Percentiles rank a stretch among this genome's conserved stretches.
Evolutionary conservation across 1,140 invertebrate genomes (phyloP).

Genomic region (Paraescarpia echinospica): DNA sequence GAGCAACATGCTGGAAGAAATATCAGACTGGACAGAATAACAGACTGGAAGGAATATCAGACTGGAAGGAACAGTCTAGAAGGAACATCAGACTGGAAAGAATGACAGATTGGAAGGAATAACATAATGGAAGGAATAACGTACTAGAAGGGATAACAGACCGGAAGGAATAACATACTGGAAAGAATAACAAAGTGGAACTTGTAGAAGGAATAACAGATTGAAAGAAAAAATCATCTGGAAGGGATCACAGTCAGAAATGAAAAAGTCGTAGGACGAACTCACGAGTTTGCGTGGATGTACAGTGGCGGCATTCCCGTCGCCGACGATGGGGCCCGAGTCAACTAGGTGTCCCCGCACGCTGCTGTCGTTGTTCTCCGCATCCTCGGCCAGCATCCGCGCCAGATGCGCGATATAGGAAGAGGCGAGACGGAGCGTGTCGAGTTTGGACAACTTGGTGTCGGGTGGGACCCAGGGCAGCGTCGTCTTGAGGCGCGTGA

Average conservation of each 20-base stretch:
- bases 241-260: not conserved
- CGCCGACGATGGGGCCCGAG: not conserved
- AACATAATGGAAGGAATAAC: no score
- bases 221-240: not conserved
- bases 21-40: no score
- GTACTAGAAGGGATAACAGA: not conserved
- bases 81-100: not conserved
- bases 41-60: not conserved
- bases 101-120: no score
- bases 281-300: not conserved
- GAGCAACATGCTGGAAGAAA: no score
- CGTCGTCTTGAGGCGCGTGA: slow-evolving; percentile 75
- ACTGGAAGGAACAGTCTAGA: not conserved
- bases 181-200: not conserved
- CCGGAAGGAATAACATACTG: not conserved
- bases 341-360: not conserved
- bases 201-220: not conserved
- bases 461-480: slow-evolving; percentile 56
- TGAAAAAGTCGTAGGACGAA: not conserved
- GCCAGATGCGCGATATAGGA: slow-evolving; percentile 65
- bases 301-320: not conserved
- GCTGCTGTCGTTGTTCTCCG: slow-evolving; percentile 20
- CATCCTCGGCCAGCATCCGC: slow-evolving; percentile 66
- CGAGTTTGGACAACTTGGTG: slow-evolving; percentile 57
- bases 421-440: slow-evolving; percentile 54